Evolutionary conservation across 2,113 vertebrate genomes (phyloP).

Genomic region (Danionella cerebrum): DNA sequence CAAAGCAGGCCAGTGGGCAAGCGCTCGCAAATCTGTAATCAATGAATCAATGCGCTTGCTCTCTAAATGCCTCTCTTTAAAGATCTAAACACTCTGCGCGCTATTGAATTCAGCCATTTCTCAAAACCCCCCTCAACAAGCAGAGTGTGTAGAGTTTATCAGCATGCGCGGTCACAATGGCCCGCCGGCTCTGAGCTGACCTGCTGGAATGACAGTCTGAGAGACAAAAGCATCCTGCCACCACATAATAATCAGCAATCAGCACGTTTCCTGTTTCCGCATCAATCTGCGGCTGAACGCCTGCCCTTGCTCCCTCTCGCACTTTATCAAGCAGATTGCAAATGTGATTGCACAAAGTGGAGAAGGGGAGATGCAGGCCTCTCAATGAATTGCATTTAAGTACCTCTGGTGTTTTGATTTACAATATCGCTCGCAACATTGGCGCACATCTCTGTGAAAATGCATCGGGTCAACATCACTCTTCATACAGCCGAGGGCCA

Average conservation of each 20-base stretch:
- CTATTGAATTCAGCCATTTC: slow-evolving; percentile 24
- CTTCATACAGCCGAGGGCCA: not conserved
- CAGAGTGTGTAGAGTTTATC: slow-evolving; percentile 2
- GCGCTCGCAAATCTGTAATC: slow-evolving; percentile 37
- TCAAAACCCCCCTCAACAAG: not conserved
- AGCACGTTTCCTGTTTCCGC: slow-evolving; percentile 9
- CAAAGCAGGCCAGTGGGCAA: slow-evolving; percentile 13
- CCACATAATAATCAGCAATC: slow-evolving; percentile 33
- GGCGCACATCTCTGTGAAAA: slow-evolving; percentile 10
- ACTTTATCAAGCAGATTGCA: slow-evolving; percentile 39
- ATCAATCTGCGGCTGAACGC: slow-evolving; percentile 11
- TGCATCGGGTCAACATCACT: slow-evolving; percentile 1
- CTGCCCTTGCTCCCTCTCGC: not conserved
- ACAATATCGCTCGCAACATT: slow-evolving; percentile 34
- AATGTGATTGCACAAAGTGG: slow-evolving; percentile 31
- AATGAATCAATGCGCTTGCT: slow-evolving; percentile 43
- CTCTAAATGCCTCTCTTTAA: slow-evolving; percentile 22
- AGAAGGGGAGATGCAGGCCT: slow-evolving; percentile 11
- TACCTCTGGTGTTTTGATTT: slow-evolving; percentile 35
- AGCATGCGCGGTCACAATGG: slow-evolving; percentile 8
- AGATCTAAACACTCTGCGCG: slow-evolving; percentile 40
- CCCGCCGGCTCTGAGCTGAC: slow-evolving; percentile 8
- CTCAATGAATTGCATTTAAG: slow-evolving; percentile 19
- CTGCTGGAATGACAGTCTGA: slow-evolving; percentile 1
- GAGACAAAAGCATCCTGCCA: slow-evolving; percentile 20